Base-by-base conservation (phyloP, 2,888 invertebrate species). In the Lycophotia porphyrea region DNA sequence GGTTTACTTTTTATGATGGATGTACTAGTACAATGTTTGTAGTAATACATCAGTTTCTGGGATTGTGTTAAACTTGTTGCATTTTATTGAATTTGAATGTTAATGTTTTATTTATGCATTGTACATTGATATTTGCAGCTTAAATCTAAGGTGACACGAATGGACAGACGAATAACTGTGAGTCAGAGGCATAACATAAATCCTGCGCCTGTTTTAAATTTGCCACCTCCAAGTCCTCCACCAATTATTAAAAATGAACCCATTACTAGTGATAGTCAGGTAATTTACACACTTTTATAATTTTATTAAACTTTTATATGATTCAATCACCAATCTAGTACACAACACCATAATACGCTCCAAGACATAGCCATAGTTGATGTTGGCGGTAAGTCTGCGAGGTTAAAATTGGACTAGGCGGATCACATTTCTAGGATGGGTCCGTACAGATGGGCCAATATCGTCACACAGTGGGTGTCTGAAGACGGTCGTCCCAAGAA, bases 91-190 rank as follows among this genome's bases (percentile, higher is more conserved):
- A 36, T 71, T 47, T 42, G 0, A 52, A 69, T 49, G 61, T 15
- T 44, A 13, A 39, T 63, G 11, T 68, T 80, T 64, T 74, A 80
- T 74, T 82, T 34, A 82, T 34, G 5, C 8, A 44, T 60, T 52
- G 13, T 68, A 49, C 21, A 65, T 82, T 82, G 68, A 71, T 31
- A 74, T 85, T 97, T 97, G 15, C 95, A 98, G 98, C 95, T 98
- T 79, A 97, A 97, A 91, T 95, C 97, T 84, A 97, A 97, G 79
- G 93, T 98, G 91, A 97, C 97, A 90, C 97, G 97, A 84, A 97
- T 97, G 97, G 98, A 98, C 91, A 97, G 97, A 87, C 96, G 97
- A 85, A 95, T 97, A 31, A 93, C 93, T 63, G 78, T 89, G 15
- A 91, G 94, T 70, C 96, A 96, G 76, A 95, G 96, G 74, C 96